Evolutionary conservation across 1,140 invertebrate species (phyloP).

Genomic region (Ptiloglossa arizonensis): DNA sequence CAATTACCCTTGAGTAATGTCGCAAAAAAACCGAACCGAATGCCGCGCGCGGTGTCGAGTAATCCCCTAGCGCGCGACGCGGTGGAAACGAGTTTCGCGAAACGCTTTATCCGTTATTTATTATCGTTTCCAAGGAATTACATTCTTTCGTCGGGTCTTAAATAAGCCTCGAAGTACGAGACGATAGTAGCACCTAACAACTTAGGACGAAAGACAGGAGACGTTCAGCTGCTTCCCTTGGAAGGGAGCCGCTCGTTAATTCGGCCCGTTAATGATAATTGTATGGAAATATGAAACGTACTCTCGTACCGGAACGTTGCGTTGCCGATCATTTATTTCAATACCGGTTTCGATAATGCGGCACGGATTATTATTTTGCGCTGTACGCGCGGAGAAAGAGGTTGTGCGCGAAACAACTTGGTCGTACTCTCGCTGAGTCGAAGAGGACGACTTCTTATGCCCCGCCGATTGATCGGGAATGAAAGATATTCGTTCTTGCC

Average conservation of each 20-base stretch:
- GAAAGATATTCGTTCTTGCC: neutral
- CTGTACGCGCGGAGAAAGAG: neutral
- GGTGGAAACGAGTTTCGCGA: conserved; percentile 25
- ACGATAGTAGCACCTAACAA: conserved; percentile 38
- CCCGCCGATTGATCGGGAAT: neutral
- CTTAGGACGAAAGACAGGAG: conserved; percentile 24
- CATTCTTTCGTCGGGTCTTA: conserved; percentile 34
- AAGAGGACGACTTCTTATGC: neutral
- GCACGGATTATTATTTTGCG: conserved; percentile 41
- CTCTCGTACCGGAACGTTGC: neutral
- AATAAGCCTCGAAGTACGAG: conserved; percentile 6
- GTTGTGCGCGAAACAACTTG: neutral
- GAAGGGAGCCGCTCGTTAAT: conserved; percentile 55
- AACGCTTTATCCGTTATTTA: conserved; percentile 41
- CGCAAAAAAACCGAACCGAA: neutral
- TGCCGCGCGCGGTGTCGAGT: neutral
- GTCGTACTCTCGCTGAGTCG: neutral
- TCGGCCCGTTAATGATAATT: conserved; percentile 62
- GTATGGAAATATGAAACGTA: conserved; percentile 64
- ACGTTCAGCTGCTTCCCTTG: conserved; percentile 27
- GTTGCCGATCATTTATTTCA: conserved; percentile 53
- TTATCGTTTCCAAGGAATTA: conserved; percentile 40
- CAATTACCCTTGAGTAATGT: conserved; percentile 15
- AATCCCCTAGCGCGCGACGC: neutral
- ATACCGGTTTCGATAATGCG: conserved; percentile 57